Conservation (phyloP, 2,113 vertebrate species). For the Tetrao urogallus region DNA sequence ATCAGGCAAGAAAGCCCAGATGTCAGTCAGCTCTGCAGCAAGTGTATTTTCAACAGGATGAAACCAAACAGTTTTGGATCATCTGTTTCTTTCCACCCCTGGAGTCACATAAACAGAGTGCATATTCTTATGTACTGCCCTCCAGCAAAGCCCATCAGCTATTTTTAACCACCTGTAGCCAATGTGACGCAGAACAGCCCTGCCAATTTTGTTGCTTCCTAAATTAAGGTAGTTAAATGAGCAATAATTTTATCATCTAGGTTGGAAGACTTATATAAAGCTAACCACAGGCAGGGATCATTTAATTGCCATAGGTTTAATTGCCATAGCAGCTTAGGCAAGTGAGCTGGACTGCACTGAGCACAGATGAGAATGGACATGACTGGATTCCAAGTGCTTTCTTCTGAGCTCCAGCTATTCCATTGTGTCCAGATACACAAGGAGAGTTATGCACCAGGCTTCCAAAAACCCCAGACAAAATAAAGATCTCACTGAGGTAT, state of each 20-base stretch:
- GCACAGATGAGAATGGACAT: not conserved
- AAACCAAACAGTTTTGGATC: not conserved
- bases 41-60: not conserved
- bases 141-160: not conserved
- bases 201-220: not conserved
- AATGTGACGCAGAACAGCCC: not conserved
- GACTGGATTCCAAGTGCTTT: not conserved
- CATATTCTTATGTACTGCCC: not conserved
- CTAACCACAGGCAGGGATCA: not conserved
- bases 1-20: not conserved
- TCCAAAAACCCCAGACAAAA: not conserved
- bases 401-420: not conserved
- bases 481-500: not conserved
- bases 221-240: accelerated
- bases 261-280: not conserved
- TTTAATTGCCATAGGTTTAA: not conserved
- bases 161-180: not conserved
- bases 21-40: not conserved
- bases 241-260: not conserved
- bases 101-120: not conserved
- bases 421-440: not conserved
- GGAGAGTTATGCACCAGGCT: accelerated
- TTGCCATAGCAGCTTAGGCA: not conserved
- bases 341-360: not conserved
- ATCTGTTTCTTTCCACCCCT: not conserved